phyloP scores from a whole-genome alignment of 2,113 vertebrate species.

The Motacilla tschutschensis region DNA sequence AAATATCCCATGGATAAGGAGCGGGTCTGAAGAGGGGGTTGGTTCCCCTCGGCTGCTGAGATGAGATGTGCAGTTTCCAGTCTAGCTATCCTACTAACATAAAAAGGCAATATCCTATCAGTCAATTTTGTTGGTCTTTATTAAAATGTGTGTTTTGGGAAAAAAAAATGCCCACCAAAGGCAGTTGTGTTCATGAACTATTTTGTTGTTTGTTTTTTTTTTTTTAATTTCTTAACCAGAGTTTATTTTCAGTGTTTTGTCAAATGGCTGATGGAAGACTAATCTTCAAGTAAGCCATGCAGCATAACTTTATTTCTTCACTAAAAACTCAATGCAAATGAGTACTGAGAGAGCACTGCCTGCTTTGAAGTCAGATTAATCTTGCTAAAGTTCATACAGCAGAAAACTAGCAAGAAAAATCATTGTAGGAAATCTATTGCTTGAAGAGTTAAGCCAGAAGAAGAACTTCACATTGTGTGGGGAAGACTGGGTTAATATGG shows the following conservation, averaged over 20 bases:
- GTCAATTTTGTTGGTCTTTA: background rate
- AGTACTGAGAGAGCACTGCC: background rate
- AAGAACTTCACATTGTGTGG: background rate
- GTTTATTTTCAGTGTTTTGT: background rate
- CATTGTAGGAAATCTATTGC: background rate
- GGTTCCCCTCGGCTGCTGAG: background rate
- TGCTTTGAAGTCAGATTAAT: background rate
- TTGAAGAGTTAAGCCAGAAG: background rate
- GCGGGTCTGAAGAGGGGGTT: background rate
- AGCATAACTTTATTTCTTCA: background rate
- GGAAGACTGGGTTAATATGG: background rate
- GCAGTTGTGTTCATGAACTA: background rate
- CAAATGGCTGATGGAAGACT: background rate
- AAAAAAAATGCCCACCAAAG: background rate
- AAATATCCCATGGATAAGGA: background rate
- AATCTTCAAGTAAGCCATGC: background rate
- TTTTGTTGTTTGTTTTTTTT: background rate
- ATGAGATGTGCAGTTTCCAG: background rate
- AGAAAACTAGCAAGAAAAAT: background rate
- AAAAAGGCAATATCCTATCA: background rate
- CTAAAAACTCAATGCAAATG: background rate
- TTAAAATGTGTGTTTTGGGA: background rate
- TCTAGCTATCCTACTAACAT: background rate
- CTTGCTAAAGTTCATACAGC: background rate
- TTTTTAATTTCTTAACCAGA: background rate